Evolutionary conservation across 2,797 vertebrate species (phyloP), one percentile per base, ranked within the genome.

Genomic region (Perodicticus potto): DNA sequence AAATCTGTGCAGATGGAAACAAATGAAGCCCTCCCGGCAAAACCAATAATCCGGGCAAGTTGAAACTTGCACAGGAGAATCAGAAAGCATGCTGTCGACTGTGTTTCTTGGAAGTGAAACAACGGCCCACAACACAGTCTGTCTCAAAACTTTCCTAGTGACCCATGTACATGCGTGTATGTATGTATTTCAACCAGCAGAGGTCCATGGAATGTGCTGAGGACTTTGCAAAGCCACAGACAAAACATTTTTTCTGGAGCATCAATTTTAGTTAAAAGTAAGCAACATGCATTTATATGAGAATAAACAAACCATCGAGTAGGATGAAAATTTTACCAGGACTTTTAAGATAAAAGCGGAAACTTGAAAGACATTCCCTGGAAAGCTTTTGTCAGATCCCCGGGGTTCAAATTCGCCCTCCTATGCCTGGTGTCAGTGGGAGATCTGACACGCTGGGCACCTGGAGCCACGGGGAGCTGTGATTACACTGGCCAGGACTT

Each of bases 321-420:
- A 83, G 69, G 93, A 91, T 55, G 2, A 45, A 93, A 61, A 57
- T 63, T 81, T 88, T 89, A 69, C 7, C 55, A 85, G 67, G 25
- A 23, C 53, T 69, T 77, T 43, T 70, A 81, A 86, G 57, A 81
- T 82, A 57, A 65, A 92, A 89, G 85, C 45, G 7, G 37, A 91
- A 76, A 76, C 43, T 8, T 72, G 61, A 82, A 89, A 94, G 80
- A 65, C 20, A 59, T 89, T 92, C 59, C 43, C 61, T 81, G 27
- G 29, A 69, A 89, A 76, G 43, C 25, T 81, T 57, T 74, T 40
- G 16, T 84, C 49, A 73, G 59, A 34, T 49, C 32, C 61, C 53
- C n/a, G 17, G 69, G n/a, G 34, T 65, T 94, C 57, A 86, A 70
- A 89, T 49, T 70, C 20, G 40, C 12, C 55, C 67, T 77, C 12